Evolutionary conservation across 2,888 invertebrate species (phyloP).

Genomic region (Ormyrus thymus): DNA sequence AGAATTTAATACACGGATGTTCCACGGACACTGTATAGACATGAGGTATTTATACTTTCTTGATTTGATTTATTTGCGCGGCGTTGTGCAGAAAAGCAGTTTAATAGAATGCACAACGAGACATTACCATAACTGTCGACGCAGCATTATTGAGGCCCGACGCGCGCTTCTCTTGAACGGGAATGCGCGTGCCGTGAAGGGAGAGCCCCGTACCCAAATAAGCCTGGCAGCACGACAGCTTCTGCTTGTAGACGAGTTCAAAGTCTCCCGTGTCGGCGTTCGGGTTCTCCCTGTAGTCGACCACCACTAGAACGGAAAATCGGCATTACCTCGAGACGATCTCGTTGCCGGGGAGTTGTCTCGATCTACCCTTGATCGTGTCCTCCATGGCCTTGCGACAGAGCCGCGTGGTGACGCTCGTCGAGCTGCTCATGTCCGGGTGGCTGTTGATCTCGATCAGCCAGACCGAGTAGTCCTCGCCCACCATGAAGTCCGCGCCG

Average conservation of each 20-base stretch:
- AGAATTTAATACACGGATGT: too few species aligned
- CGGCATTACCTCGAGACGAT: not conserved
- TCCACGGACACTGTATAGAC: too few species aligned
- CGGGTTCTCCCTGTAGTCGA: conserved; percentile 83
- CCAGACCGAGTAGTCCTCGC: conserved; percentile 92
- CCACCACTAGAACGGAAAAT: conserved; percentile 79
- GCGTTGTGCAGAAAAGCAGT: too few species aligned
- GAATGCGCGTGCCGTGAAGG: conserved; percentile 81
- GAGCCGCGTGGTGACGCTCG: conserved; percentile 90
- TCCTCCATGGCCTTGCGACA: conserved; percentile 93
- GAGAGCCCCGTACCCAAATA: conserved; percentile 86
- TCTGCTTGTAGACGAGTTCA: conserved; percentile 86
- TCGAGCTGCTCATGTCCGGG: conserved; percentile 93
- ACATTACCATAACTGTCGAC: too few species aligned
- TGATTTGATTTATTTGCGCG: too few species aligned
- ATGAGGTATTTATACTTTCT: too few species aligned
- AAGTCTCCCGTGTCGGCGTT: conserved; percentile 89
- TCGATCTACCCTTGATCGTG: conserved; percentile 87
- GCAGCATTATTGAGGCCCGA: not conserved
- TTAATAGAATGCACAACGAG: too few species aligned
- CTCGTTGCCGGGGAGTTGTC: not conserved
- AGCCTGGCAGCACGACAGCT: conserved; percentile 86
- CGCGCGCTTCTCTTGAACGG: conserved; percentile 27
- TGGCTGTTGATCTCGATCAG: conserved; percentile 96
- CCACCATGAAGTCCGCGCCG: conserved; percentile 96